Percentiles rank a stretch among this genome's conserved stretches.
Evolutionary conservation across 2,888 invertebrate genomes (phyloP).

Genomic region (Acronicta leporina): DNA sequence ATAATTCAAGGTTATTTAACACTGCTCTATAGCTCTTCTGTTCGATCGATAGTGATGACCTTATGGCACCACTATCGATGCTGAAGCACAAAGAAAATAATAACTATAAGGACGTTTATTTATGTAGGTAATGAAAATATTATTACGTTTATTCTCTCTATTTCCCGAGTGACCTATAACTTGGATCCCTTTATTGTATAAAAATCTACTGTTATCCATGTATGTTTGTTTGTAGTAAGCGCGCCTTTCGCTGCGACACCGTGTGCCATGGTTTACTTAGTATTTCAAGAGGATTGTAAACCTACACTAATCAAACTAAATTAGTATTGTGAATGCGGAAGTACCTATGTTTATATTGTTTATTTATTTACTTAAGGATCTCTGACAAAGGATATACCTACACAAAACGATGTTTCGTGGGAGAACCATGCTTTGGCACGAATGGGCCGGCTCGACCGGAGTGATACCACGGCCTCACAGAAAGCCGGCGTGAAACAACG

Average conservation of each 20-base stretch:
- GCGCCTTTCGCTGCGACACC: neutral
- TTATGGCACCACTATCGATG: slow-evolving; percentile 18
- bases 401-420: no score
- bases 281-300: no score
- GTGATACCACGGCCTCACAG: no score
- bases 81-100: slow-evolving; percentile 15
- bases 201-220: neutral
- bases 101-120: neutral
- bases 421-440: no score
- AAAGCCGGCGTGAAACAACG: no score
- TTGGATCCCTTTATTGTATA: neutral
- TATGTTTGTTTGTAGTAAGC: neutral
- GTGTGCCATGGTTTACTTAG: neutral
- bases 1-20: slow-evolving; percentile 27
- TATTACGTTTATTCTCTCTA: neutral
- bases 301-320: no score
- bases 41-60: no score
- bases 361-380: no score
- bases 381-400: no score
- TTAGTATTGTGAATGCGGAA: no score
- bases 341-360: no score
- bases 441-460: no score
- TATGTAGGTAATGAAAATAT: neutral
- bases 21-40: slow-evolving; percentile 28
- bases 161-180: neutral